Percentiles rank a stretch among this genome's conserved stretches.
Conservation (phyloP, 2,113 vertebrate species). For the Eurystomus gularis region DNA sequence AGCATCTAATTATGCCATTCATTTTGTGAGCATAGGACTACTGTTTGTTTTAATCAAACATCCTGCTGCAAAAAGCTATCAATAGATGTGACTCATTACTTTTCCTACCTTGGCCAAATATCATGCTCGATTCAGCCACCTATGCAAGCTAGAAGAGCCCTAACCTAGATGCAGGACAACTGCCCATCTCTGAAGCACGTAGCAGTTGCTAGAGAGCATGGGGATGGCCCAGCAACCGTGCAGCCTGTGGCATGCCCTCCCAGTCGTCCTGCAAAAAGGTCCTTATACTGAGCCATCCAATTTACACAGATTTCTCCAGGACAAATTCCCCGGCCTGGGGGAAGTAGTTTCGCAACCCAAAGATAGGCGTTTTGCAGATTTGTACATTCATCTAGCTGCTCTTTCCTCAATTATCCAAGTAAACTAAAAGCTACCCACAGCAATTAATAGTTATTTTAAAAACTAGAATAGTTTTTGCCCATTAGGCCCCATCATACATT, state of each 20-base stretch:
- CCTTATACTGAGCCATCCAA: not conserved
- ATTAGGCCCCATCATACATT: not conserved
- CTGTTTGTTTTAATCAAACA: constrained; percentile 20
- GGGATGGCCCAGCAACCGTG: fast-evolving
- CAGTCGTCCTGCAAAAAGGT: fast-evolving
- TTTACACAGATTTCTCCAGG: not conserved
- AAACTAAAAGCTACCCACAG: not conserved
- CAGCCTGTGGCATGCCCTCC: not conserved
- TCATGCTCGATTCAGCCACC: not conserved
- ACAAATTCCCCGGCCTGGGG: not conserved
- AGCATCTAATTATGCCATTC: not conserved
- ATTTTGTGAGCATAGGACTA: not conserved
- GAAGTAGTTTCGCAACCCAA: not conserved
- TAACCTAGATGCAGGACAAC: not conserved
- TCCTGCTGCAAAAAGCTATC: constrained; percentile 4
- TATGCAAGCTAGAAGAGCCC: not conserved
- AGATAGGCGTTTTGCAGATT: not conserved
- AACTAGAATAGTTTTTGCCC: not conserved
- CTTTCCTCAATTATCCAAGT: not conserved
- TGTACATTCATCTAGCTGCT: not conserved
- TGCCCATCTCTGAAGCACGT: not conserved
- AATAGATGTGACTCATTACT: not conserved
- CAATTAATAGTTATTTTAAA: not conserved
- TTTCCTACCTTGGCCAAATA: not conserved
- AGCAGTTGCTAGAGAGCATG: fast-evolving